phyloP scores from a whole-genome alignment of 2,797 vertebrate species.

The Hippopotamyrus pictus region DNA sequence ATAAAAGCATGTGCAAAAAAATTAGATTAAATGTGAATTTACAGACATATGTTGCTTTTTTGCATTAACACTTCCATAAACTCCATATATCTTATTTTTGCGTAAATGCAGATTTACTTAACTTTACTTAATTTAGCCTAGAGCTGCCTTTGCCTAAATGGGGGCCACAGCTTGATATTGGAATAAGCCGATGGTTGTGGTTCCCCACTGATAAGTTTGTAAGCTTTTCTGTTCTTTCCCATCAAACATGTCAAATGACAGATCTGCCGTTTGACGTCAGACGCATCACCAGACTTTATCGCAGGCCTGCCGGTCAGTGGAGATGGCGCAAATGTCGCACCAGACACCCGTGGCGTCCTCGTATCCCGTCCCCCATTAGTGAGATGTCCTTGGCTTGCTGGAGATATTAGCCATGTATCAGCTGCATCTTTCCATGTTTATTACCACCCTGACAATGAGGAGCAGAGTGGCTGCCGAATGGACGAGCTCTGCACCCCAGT shows the following conservation, averaged over 20 bases:
- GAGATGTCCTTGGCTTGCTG: conserved; percentile 24
- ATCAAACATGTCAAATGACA: not conserved
- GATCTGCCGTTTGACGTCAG: not conserved
- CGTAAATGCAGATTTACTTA: not conserved
- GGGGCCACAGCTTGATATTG: not conserved
- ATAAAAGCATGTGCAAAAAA: not conserved
- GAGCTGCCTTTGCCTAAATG: not conserved
- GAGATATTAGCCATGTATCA: conserved; percentile 31
- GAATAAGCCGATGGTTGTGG: not conserved
- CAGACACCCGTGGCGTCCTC: not conserved
- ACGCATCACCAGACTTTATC: conserved; percentile 16
- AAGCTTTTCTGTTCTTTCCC: not conserved
- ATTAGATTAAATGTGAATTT: not conserved
- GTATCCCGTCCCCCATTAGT: not conserved
- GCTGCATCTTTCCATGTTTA: conserved; percentile 21
- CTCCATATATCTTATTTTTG: not conserved
- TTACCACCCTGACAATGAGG: conserved; percentile 29
- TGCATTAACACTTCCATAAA: not conserved
- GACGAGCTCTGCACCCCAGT: conserved; percentile 15
- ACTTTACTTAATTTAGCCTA: not conserved
- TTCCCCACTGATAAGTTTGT: not conserved
- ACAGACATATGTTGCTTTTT: not conserved
- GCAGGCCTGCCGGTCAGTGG: conserved; percentile 16
- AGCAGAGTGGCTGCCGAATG: not conserved
- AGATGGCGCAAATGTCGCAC: conserved; percentile 14